A percentile compares a stretch with the other conserved stretches of the same genome.
These are phyloP conservation scores for Lipotes vexillifer DNA, from an alignment of 2,113 vertebrate genomes.

Conservation along the genomic window DNA sequence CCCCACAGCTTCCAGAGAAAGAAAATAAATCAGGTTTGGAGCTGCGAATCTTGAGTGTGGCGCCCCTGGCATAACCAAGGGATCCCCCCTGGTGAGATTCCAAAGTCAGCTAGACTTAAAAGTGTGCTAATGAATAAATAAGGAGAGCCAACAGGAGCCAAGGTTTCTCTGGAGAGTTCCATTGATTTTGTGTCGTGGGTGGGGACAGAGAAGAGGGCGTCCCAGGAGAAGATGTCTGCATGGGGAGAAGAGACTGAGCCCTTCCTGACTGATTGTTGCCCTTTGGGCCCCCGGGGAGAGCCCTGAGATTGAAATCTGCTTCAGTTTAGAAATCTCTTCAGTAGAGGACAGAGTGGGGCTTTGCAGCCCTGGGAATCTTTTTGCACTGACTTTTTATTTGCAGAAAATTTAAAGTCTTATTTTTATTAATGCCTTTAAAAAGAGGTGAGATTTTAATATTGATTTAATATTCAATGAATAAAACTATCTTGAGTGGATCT, in stretches of 20 bases:
- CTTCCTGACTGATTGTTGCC: neutral
- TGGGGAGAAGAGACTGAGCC: fast-evolving
- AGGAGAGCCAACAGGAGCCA: neutral
- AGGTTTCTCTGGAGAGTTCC: neutral
- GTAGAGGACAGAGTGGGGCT: neutral
- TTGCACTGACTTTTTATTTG: neutral
- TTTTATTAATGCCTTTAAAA: neutral
- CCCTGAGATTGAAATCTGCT: neutral
- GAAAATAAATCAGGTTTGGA: neutral
- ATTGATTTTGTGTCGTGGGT: fast-evolving
- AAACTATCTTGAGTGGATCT: neutral
- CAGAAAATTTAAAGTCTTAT: neutral
- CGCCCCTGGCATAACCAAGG: neutral
- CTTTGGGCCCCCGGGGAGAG: neutral
- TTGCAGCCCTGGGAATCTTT: neutral
- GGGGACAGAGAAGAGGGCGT: neutral
- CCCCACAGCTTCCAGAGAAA: neutral
- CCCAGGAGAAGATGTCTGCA: neutral
- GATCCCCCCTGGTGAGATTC: neutral
- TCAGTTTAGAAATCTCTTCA: neutral
- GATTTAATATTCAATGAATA: neutral
- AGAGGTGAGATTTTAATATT: neutral
- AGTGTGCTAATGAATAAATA: neutral
- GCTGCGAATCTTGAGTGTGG: fast-evolving
- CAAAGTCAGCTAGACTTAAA: neutral